These are phyloP conservation scores for Isaurus tuberculatus DNA, from an alignment of 92 coral and sea anemone genomes.

Conservation along the genomic window DNA sequence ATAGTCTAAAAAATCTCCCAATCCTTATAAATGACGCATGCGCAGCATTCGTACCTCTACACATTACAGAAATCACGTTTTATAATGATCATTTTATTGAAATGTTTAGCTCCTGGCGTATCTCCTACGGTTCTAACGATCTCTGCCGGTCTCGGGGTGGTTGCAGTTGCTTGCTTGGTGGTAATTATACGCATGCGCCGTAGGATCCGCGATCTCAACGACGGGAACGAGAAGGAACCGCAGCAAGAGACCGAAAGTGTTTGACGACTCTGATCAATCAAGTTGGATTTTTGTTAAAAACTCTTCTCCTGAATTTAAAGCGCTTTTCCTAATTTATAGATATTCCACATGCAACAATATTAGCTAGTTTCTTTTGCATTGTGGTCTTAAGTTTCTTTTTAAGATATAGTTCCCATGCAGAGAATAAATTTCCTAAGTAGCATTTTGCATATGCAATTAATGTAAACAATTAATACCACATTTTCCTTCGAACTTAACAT, in stretches of 20 bases:
- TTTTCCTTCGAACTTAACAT: no score
- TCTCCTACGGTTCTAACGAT: slow-evolving; percentile 21
- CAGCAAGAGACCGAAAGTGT: neutral
- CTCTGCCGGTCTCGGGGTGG: slow-evolving; percentile 13
- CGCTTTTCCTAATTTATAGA: slow-evolving; percentile 16
- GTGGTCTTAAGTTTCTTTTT: neutral
- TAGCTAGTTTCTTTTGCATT: neutral
- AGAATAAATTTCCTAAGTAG: neutral
- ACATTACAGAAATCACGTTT: no score
- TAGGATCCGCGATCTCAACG: neutral
- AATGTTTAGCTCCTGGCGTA: neutral
- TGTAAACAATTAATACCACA: no score
- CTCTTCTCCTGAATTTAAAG: slow-evolving; percentile 4
- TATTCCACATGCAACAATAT: neutral
- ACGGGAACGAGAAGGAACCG: neutral
- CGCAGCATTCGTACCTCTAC: no score
- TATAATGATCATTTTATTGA: neutral
- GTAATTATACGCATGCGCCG: slow-evolving; percentile 44
- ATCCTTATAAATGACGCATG: no score
- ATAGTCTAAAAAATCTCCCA: no score
- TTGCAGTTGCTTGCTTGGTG: slow-evolving; percentile 25
- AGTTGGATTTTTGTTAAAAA: slow-evolving; percentile 17
- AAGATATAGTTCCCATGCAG: neutral
- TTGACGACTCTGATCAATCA: slow-evolving; percentile 10
- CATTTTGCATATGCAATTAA: neutral